Evolutionary conservation across 2,797 vertebrate genomes (phyloP).

Genomic region (Amblyopsis hoosieri): DNA sequence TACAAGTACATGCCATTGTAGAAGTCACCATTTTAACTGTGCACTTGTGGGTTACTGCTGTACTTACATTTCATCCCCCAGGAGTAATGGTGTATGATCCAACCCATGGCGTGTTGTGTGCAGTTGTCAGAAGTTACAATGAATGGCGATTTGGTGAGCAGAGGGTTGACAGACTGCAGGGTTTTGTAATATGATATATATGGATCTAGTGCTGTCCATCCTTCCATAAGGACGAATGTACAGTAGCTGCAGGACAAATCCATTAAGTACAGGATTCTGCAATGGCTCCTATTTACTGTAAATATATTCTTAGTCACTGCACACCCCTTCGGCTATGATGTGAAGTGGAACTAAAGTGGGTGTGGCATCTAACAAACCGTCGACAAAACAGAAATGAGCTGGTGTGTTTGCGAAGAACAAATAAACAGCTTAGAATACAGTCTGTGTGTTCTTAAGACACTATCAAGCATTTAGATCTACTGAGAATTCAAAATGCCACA

Average conservation of each 20-base stretch:
- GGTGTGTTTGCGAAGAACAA: background rate
- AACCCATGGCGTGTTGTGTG: too few relatives aligned
- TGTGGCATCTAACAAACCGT: slow-evolving; percentile 1
- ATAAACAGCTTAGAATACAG: background rate
- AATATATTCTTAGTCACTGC: slow-evolving; percentile 2
- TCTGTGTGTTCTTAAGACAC: background rate
- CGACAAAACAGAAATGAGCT: slow-evolving; percentile 3
- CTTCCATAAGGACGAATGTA: background rate
- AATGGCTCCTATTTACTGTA: background rate
- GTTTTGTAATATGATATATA: background rate
- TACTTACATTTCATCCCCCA: too few relatives aligned
- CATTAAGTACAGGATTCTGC: background rate
- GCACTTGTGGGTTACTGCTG: too few relatives aligned
- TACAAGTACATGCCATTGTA: too few relatives aligned
- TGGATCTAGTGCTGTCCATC: background rate
- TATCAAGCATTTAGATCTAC: background rate
- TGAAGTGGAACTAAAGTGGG: background rate
- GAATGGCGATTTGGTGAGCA: too few relatives aligned
- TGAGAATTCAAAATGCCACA: background rate
- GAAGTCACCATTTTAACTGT: too few relatives aligned
- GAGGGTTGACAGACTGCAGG: too few relatives aligned
- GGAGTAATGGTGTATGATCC: too few relatives aligned
- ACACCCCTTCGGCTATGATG: background rate
- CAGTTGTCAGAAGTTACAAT: too few relatives aligned
- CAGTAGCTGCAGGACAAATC: background rate